Evolutionary conservation across 2,797 vertebrate genomes (phyloP).

Genomic region (Pseudocheirus occidentalis): DNA sequence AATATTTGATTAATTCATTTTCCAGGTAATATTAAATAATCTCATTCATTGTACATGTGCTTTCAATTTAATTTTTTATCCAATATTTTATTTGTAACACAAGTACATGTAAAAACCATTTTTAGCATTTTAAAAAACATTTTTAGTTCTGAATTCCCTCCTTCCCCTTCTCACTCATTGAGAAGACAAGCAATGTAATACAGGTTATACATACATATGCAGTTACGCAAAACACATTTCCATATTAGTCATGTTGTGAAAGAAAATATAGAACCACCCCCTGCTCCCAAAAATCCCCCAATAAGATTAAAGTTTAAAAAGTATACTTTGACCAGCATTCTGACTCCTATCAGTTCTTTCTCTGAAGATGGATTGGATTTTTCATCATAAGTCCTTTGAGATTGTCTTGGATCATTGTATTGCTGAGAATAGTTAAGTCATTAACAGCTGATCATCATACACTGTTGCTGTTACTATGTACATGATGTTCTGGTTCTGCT

Average conservation of each 20-base stretch:
- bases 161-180: no score
- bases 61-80: background rate
- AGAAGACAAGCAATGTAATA: no score
- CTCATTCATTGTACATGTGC: background rate
- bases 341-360: background rate
- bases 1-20: background rate
- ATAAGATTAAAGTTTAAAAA: background rate
- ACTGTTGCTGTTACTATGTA: background rate
- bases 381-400: background rate
- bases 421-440: background rate
- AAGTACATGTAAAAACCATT: background rate
- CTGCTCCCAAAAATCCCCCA: background rate
- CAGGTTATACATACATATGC: no score
- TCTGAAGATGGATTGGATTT: background rate
- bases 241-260: background rate
- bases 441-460: background rate
- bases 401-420: background rate
- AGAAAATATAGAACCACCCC: background rate
- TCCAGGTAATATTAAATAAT: background rate
- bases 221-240: background rate
- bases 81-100: background rate
- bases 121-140: no score
- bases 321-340: background rate
- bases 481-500: background rate
- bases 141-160: no score